These are phyloP conservation scores for Brenthis ino DNA, from an alignment of 2,888 invertebrate genomes.

Conservation along the genomic window DNA sequence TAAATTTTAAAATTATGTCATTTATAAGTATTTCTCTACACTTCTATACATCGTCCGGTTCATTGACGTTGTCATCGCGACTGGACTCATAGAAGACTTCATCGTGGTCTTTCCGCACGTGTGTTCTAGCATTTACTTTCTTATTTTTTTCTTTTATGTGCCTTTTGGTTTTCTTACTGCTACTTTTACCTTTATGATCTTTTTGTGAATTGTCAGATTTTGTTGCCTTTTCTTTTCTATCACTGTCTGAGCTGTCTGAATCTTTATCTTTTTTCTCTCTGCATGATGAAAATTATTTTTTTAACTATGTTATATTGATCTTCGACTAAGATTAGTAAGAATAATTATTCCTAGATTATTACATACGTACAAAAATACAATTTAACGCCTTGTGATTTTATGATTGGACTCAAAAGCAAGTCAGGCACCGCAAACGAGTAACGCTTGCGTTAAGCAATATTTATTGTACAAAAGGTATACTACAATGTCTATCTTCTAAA, in stretches of 20 bases:
- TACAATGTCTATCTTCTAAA: no score
- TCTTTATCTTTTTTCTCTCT: conserved; percentile 31
- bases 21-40: conserved; percentile 15
- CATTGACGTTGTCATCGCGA: conserved; percentile 68
- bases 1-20: conserved; percentile 30
- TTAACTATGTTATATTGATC: not conserved
- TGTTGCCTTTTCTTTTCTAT: conserved; percentile 28
- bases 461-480: no score
- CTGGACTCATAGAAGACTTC: conserved; percentile 68
- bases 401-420: no score
- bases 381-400: no score
- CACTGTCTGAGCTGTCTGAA: conserved; percentile 40
- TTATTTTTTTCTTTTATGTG: conserved; percentile 20
- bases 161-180: conserved; percentile 26
- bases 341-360: no score
- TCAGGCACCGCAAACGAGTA: no score
- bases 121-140: not conserved
- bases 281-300: not conserved
- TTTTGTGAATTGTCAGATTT: conserved; percentile 21
- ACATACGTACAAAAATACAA: no score
- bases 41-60: conserved; percentile 57
- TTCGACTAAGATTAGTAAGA: no score
- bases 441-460: no score
- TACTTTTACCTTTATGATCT: conserved; percentile 26
- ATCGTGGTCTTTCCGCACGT: conserved; percentile 29